These are phyloP conservation scores for Hymenochirus boettgeri DNA, from an alignment of 2,113 vertebrate genomes.

Conservation along the genomic window DNA sequence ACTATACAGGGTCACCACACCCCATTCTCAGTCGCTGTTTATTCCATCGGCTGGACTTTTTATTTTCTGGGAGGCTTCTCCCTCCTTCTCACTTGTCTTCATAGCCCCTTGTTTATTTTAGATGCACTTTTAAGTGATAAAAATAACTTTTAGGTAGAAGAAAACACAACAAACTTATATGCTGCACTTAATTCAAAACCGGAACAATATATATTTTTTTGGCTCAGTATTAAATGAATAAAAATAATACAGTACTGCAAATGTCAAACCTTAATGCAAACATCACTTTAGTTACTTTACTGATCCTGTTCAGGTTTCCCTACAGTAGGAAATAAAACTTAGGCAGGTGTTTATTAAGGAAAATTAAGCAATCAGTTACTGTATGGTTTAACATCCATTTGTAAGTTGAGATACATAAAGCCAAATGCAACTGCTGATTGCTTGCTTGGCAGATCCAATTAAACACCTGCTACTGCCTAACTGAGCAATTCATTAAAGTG, in stretches of 20 bases:
- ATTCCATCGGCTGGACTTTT: no score
- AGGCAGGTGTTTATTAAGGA: constrained; percentile 39
- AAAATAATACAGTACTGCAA: not conserved
- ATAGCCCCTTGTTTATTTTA: no score
- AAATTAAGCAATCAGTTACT: constrained; percentile 45
- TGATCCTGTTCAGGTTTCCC: constrained; percentile 10
- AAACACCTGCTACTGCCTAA: constrained; percentile 46
- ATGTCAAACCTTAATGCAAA: not conserved
- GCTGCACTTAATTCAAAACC: no score
- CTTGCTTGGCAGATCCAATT: constrained; percentile 42
- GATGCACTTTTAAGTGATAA: no score
- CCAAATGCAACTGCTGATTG: constrained; percentile 44
- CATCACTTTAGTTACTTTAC: not conserved
- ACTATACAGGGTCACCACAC: no score
- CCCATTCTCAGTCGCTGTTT: no score
- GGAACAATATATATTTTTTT: not conserved
- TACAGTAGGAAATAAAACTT: constrained; percentile 36
- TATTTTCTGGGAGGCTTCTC: no score
- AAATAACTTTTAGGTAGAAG: no score
- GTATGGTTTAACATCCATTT: constrained; percentile 37
- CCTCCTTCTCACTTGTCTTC: no score
- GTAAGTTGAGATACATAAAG: constrained; percentile 38
- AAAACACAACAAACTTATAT: not conserved
- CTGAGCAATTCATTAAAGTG: constrained; percentile 39
- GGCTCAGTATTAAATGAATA: not conserved